Percentiles rank a stretch among this genome's conserved stretches.
phyloP scores from a whole-genome alignment of 2,113 vertebrate genomes.

The Cyprinodon variegatus region DNA sequence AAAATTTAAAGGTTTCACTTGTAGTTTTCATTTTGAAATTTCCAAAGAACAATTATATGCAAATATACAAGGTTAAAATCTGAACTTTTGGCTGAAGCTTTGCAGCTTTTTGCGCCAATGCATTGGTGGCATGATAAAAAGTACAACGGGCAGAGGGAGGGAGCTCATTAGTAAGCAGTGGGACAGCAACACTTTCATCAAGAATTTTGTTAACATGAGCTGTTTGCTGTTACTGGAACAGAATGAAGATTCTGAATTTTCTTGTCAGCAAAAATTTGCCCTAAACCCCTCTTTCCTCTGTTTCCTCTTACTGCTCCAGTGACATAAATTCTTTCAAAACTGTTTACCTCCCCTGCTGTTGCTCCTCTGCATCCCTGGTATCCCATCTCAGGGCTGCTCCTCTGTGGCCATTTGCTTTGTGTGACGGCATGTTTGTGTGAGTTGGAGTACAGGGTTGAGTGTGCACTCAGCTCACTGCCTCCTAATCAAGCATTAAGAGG shows the following conservation, averaged over 20 bases:
- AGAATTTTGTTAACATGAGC: neutral
- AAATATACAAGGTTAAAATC: neutral
- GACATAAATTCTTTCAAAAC: slow-evolving; percentile 37
- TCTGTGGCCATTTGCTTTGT: slow-evolving; percentile 4
- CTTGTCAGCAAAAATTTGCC: neutral
- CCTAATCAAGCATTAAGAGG: slow-evolving; percentile 58
- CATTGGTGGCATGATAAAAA: neutral
- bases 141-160: neutral
- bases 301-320: neutral
- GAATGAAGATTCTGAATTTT: neutral
- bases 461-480: slow-evolving; percentile 32
- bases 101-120: neutral
- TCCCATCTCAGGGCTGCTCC: slow-evolving; percentile 32
- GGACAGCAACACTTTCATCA: neutral
- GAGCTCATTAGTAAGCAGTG: neutral
- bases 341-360: neutral
- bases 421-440: neutral
- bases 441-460: slow-evolving; percentile 1
- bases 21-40: neutral
- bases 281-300: neutral
- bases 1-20: neutral
- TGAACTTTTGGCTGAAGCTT: neutral
- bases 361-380: slow-evolving; percentile 7
- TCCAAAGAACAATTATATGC: neutral
- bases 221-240: neutral